Evolutionary conservation across 2,797 vertebrate species (phyloP).

Genomic region (Myotis findleyi): DNA sequence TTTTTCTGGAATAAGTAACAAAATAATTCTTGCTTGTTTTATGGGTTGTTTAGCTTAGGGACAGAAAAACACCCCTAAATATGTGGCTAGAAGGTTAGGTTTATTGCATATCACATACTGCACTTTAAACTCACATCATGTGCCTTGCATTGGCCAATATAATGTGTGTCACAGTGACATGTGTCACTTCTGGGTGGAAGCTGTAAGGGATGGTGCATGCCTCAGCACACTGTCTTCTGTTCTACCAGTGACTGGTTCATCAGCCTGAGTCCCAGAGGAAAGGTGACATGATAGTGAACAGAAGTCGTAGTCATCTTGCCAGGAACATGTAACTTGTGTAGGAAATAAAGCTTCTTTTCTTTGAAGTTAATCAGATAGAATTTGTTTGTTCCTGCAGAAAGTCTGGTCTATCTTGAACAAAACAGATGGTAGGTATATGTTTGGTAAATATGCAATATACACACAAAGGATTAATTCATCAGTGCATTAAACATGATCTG

Average conservation of each 20-base stretch:
- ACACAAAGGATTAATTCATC: slow-evolving; percentile 11
- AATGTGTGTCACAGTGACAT: not conserved
- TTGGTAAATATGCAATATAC: not conserved
- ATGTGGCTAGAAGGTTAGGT: not conserved
- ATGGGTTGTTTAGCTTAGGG: not conserved
- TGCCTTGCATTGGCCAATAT: not conserved
- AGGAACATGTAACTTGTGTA: not conserved
- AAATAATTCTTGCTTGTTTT: not conserved
- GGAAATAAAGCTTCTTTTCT: not conserved
- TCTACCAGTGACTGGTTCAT: not conserved
- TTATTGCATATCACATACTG: not conserved
- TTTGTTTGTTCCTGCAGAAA: not conserved
- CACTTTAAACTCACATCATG: not conserved
- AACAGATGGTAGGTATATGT: not conserved
- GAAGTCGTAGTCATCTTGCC: not conserved
- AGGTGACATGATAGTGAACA: not conserved
- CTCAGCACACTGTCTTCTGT: not conserved
- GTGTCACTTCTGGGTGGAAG: not conserved
- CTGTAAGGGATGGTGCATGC: not conserved
- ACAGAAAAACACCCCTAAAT: not conserved
- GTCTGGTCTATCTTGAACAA: not conserved
- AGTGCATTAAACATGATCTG: slow-evolving; percentile 13
- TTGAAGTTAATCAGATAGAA: not conserved
- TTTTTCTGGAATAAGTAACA: not conserved
- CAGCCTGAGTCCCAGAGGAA: not conserved